Conservation (phyloP, 1,140 invertebrate species). For the Cardiocondyla obscurior region DNA sequence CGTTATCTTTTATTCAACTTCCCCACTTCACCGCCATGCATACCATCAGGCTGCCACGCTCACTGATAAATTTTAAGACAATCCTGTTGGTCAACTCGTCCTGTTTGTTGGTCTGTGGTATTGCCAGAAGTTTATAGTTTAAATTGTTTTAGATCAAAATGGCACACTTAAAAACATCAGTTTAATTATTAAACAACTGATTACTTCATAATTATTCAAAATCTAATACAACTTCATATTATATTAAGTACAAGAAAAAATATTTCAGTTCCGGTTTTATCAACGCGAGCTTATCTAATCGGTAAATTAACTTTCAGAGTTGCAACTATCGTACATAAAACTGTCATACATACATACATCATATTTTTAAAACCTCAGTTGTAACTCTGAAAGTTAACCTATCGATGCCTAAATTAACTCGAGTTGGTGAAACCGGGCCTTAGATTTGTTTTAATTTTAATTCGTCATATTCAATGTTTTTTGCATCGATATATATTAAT, state of each 20-base stretch:
- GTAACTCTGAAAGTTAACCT: too few species aligned
- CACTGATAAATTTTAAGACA: background rate
- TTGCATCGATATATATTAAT: background rate
- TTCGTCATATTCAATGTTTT: background rate
- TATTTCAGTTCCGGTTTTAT: too few species aligned
- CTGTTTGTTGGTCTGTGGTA: background rate
- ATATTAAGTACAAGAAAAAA: background rate
- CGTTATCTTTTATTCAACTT: slow-evolving; percentile 66
- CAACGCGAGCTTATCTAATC: too few species aligned
- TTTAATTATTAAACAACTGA: too few species aligned
- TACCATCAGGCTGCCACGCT: background rate
- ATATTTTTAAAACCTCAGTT: too few species aligned
- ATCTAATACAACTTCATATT: background rate
- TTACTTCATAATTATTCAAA: background rate
- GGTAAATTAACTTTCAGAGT: too few species aligned
- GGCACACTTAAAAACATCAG: background rate
- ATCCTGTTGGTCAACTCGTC: background rate
- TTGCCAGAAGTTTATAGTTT: background rate
- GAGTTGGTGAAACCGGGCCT: background rate
- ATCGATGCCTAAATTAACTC: too few species aligned
- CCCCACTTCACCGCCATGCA: slow-evolving; percentile 49
- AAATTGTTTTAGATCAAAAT: background rate
- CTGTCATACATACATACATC: too few species aligned
- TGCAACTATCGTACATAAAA: too few species aligned
- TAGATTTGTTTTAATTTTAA: background rate